phyloP scores from a whole-genome alignment of 2,113 vertebrate genomes.

The Sapajus apella region DNA sequence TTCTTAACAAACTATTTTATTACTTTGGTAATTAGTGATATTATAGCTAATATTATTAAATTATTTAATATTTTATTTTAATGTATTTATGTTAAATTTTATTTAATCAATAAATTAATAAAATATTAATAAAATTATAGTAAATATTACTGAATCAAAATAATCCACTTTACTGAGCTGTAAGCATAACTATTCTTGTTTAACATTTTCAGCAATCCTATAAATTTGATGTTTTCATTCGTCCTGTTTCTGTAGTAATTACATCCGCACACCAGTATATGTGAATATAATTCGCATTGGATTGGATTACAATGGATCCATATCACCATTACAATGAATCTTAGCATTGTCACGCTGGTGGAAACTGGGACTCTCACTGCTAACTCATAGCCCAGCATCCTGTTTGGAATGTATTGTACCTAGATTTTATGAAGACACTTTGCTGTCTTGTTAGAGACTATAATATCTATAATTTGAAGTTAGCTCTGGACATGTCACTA shows the following conservation, averaged over 20 bases:
- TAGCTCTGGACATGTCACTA: neutral
- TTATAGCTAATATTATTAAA: neutral
- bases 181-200: neutral
- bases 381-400: too few relatives aligned
- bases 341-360: neutral
- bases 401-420: fast-evolving
- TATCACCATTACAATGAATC: too few relatives aligned
- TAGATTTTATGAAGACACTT: neutral
- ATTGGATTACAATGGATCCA: too few relatives aligned
- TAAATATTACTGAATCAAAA: neutral
- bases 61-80: neutral
- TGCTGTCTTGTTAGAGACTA: neutral
- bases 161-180: neutral
- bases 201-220: neutral
- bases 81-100: neutral
- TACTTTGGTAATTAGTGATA: neutral
- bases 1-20: neutral
- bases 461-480: neutral
- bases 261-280: neutral
- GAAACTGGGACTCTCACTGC: fast-evolving
- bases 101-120: neutral
- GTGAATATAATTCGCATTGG: too few relatives aligned
- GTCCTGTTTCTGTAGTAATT: neutral
- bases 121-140: neutral
- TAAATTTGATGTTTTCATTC: neutral